Conservation (phyloP, 35 echinoderm and acorn worm genomes). For the Strongylocentrotus purpuratus region DNA sequence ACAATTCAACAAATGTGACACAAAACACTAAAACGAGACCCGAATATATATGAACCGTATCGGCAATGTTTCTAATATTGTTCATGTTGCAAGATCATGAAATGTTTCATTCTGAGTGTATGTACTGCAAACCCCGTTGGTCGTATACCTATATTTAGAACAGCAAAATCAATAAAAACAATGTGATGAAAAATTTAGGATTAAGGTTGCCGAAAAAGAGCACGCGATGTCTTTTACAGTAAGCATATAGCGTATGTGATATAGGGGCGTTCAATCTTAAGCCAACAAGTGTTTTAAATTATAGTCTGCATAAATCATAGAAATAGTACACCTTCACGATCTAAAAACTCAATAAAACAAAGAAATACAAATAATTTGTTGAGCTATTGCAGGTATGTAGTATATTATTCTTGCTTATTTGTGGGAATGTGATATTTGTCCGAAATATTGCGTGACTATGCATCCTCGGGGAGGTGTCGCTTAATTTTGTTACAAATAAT, state of each 20-base stretch:
- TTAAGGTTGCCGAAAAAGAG: neutral
- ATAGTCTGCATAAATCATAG: neutral
- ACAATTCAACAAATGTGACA: neutral
- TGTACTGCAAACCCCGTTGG: neutral
- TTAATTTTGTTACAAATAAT: neutral
- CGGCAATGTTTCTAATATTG: neutral
- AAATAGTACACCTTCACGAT: neutral
- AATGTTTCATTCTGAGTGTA: neutral
- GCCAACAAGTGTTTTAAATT: neutral
- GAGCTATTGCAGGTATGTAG: no score
- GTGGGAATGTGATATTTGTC: neutral
- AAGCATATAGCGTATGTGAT: neutral
- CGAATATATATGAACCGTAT: neutral
- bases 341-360: neutral
- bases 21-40: neutral
- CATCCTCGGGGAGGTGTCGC: neutral
- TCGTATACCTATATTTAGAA: neutral
- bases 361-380: no score
- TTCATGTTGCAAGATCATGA: neutral
- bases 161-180: neutral
- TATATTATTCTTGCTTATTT: neutral
- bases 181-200: slow-evolving; percentile 4
- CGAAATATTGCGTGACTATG: neutral
- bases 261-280: neutral
- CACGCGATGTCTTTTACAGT: neutral